Evolutionary conservation across 2,113 vertebrate species (phyloP).

Genomic region (Terrapene triunguis): DNA sequence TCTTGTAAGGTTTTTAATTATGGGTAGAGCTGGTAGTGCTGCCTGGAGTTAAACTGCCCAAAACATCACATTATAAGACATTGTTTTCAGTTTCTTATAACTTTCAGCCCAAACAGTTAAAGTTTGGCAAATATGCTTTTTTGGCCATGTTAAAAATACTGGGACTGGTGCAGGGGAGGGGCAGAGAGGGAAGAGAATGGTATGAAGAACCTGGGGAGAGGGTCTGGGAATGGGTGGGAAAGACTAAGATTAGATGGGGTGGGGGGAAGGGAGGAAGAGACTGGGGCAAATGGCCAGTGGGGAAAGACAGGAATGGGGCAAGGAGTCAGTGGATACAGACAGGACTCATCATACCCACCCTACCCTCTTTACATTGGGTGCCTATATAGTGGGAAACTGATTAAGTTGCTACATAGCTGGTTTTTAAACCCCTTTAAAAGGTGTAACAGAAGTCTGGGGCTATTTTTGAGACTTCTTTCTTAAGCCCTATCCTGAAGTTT

Average conservation of each 20-base stretch:
- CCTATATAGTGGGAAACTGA: background rate
- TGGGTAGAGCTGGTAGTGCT: background rate
- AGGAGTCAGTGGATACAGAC: too few relatives aligned
- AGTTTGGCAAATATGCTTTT: background rate
- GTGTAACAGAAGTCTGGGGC: background rate
- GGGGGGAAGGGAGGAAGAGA: fast-evolving
- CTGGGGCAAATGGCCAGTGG: background rate
- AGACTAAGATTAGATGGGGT: background rate
- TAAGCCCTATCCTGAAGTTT: background rate
- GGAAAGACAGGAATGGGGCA: background rate
- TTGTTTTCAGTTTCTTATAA: background rate
- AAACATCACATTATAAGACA: background rate
- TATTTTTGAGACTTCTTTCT: background rate
- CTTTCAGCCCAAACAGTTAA: background rate
- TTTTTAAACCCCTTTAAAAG: background rate
- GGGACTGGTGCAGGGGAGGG: background rate
- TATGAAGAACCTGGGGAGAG: background rate
- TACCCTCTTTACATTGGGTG: background rate
- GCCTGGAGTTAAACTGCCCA: background rate
- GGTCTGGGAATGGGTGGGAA: background rate
- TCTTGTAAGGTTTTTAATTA: background rate
- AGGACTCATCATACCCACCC: background rate
- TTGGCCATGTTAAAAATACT: background rate
- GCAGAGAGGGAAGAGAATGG: background rate
- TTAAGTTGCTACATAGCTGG: background rate